These are phyloP conservation scores for Dastarcus helophoroides DNA, from an alignment of 2,888 invertebrate species.

Conservation along the genomic window DNA sequence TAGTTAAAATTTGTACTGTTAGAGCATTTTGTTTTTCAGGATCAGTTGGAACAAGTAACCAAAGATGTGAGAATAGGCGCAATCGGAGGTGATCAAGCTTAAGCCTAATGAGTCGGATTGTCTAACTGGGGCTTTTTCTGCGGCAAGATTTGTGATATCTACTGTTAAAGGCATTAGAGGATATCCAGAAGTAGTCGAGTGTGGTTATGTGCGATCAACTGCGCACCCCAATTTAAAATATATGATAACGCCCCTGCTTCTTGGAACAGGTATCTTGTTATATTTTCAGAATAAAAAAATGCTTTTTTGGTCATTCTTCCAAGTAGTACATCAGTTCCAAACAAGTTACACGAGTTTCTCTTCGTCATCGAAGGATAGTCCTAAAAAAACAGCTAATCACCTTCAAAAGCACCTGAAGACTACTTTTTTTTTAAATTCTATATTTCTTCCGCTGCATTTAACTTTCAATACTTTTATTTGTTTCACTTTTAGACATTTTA, in stretches of 20 bases:
- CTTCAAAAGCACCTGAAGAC: too few relatives aligned
- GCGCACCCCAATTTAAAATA: slow-evolving; percentile 28
- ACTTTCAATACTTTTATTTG: too few relatives aligned
- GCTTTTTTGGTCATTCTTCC: too few relatives aligned
- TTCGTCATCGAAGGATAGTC: too few relatives aligned
- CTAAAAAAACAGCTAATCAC: too few relatives aligned
- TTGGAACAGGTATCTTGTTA: slow-evolving; percentile 27
- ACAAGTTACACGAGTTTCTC: too few relatives aligned
- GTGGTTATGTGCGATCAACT: slow-evolving; percentile 29
- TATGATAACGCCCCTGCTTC: slow-evolving; percentile 28
- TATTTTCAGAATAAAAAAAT: too few relatives aligned
- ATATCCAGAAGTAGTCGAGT: slow-evolving; percentile 28
- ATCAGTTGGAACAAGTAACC: slow-evolving; percentile 31
- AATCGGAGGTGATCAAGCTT: slow-evolving; percentile 50
- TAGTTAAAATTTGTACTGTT: neutral
- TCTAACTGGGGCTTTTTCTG: slow-evolving; percentile 52
- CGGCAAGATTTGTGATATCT: slow-evolving; percentile 47
- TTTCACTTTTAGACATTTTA: too few relatives aligned
- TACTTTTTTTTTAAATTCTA: too few relatives aligned
- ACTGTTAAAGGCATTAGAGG: slow-evolving; percentile 41
- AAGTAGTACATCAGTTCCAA: too few relatives aligned
- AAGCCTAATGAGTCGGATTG: slow-evolving; percentile 49
- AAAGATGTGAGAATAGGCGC: slow-evolving; percentile 45
- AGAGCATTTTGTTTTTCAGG: slow-evolving; percentile 22
- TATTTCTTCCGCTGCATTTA: too few relatives aligned